Conservation (phyloP, 2,888 invertebrate genomes). For the Danaus chrysippus region DNA sequence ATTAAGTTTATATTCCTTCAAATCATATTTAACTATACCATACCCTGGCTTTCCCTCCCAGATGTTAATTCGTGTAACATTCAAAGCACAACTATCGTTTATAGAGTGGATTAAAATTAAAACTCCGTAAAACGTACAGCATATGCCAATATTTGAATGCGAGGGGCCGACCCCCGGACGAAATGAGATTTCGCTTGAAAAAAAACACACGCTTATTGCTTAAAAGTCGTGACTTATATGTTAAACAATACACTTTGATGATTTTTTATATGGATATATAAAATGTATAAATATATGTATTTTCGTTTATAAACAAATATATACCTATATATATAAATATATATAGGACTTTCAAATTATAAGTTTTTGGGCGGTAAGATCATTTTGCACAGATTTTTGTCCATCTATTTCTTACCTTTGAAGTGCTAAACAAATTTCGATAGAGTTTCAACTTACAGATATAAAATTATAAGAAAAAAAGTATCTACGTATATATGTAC, state of each 20-base stretch:
- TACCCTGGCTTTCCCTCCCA: too few species aligned
- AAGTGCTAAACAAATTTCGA: too few species aligned
- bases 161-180: conserved; percentile 42
- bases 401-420: too few species aligned
- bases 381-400: too few species aligned
- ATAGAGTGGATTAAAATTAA: conserved; percentile 62
- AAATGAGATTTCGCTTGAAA: conserved; percentile 46
- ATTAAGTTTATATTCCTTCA: too few species aligned
- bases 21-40: too few species aligned
- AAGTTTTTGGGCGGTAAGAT: too few species aligned
- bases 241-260: neutral
- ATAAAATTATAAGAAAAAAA: too few species aligned
- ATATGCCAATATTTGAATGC: conserved; percentile 52
- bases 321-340: too few species aligned
- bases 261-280: neutral
- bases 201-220: conserved; percentile 35
- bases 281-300: neutral
- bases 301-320: neutral
- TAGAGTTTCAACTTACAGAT: too few species aligned
- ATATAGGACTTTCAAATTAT: too few species aligned
- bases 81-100: neutral
- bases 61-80: neutral
- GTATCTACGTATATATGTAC: too few species aligned
- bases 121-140: conserved; percentile 65
- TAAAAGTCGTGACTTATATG: neutral